Conservation (phyloP, 2,888 invertebrate species). For the Flexamia atlantica region DNA sequence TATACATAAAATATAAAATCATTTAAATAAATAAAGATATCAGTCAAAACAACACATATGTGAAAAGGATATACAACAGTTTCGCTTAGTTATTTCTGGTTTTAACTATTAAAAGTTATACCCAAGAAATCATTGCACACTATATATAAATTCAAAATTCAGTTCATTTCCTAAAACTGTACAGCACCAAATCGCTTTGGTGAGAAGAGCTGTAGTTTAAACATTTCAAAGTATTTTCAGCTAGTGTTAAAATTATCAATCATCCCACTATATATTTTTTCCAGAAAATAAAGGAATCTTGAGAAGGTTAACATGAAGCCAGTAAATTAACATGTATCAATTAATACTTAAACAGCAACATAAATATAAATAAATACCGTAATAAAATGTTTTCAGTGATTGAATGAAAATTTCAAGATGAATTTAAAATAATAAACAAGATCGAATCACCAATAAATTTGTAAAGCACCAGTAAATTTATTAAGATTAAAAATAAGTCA, state of each 20-base stretch:
- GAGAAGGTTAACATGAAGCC: too few relatives aligned
- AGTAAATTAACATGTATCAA: too few relatives aligned
- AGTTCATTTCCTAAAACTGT: background rate
- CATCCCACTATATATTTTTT: too few relatives aligned
- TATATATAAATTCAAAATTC: background rate
- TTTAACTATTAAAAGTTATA: background rate
- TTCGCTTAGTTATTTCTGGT: background rate
- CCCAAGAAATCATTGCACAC: conserved; percentile 20
- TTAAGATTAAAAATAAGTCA: too few relatives aligned
- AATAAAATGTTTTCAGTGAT: too few relatives aligned
- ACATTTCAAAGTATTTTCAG: background rate
- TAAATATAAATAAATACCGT: too few relatives aligned
- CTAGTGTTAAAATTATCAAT: background rate
- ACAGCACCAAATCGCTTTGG: background rate
- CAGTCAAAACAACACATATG: conserved; percentile 48
- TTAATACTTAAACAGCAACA: too few relatives aligned
- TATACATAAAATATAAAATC: conserved; percentile 32
- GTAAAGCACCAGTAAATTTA: too few relatives aligned
- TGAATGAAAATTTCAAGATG: too few relatives aligned
- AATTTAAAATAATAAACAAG: too few relatives aligned
- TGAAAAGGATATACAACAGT: conserved; percentile 26
- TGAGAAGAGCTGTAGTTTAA: background rate
- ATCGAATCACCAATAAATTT: too few relatives aligned
- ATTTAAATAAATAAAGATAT: conserved; percentile 56
- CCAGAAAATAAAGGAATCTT: too few relatives aligned